Evolutionary conservation across 2,113 vertebrate genomes (phyloP).

Genomic region (Semicossyphus pulcher): DNA sequence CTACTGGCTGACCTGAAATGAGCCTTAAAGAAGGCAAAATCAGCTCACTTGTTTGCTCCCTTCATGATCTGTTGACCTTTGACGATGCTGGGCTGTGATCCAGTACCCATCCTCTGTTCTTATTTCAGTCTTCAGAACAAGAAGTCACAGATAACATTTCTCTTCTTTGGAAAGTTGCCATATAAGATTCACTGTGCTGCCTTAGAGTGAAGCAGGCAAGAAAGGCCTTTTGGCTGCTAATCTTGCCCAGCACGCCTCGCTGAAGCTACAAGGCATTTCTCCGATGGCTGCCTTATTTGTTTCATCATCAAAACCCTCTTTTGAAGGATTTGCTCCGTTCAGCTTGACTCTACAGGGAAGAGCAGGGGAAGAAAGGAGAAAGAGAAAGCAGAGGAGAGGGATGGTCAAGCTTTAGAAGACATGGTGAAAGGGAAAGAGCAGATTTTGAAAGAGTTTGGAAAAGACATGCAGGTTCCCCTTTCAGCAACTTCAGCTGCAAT

Average conservation of each 20-base stretch:
- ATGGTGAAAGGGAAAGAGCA: not conserved
- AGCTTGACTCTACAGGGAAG: constrained; percentile 34
- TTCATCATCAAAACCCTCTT: constrained; percentile 54
- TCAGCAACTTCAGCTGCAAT: not conserved
- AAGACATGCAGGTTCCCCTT: not conserved
- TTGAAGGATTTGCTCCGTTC: constrained; percentile 40
- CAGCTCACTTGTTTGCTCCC: not conserved
- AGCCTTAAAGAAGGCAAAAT: constrained; percentile 3
- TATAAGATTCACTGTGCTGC: constrained; percentile 34
- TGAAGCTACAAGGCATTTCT: constrained; percentile 37
- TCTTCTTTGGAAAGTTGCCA: constrained; percentile 20
- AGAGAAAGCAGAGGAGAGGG: constrained; percentile 1
- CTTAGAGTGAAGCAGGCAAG: not conserved
- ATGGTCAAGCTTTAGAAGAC: constrained; percentile 26
- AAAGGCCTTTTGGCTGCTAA: constrained; percentile 39
- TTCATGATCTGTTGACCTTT: constrained; percentile 26
- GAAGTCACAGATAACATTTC: constrained; percentile 12
- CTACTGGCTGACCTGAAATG: not conserved
- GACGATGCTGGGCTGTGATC: not conserved
- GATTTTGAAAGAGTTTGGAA: constrained; percentile 9
- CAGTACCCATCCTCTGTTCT: not conserved
- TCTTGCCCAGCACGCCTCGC: constrained; percentile 27
- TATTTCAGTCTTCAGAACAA: constrained; percentile 29
- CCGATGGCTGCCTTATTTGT: constrained; percentile 46
- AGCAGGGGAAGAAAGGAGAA: constrained; percentile 1